Evolutionary conservation across 2,888 invertebrate genomes (phyloP).

Genomic region (Ophioninae sp.): DNA sequence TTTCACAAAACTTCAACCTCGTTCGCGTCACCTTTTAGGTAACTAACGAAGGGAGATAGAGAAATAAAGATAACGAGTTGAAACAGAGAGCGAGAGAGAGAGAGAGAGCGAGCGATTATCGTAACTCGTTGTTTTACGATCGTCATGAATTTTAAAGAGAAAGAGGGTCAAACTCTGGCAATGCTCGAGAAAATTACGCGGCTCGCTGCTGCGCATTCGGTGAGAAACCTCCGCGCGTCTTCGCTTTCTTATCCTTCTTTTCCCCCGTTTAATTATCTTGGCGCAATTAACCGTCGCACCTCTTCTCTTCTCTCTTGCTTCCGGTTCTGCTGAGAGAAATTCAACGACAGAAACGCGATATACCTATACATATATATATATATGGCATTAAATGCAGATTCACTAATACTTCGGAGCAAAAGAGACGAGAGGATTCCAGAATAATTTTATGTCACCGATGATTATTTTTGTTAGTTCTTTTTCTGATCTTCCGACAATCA

Average conservation of each 20-base stretch:
- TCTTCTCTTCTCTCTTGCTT: conserved; percentile 33
- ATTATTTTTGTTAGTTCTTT: conserved; percentile 30
- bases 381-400: conserved; percentile 26
- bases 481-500: neutral
- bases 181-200: conserved; percentile 46
- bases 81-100: too few species aligned
- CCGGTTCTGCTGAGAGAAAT: conserved; percentile 17
- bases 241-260: conserved; percentile 13
- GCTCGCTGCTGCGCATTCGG: conserved; percentile 57
- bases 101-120: conserved; percentile 45
- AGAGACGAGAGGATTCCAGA: conserved; percentile 41
- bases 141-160: conserved; percentile 56
- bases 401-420: conserved; percentile 16
- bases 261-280: conserved; percentile 71
- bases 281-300: conserved; percentile 67
- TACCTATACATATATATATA: neutral
- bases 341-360: conserved; percentile 26
- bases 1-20: conserved; percentile 58
- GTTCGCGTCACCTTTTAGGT: conserved; percentile 16
- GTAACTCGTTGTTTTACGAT: conserved; percentile 62
- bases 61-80: conserved; percentile 20
- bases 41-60: conserved; percentile 17
- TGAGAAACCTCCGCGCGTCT: conserved; percentile 14
- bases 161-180: conserved; percentile 24
- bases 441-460: conserved; percentile 21